Evolutionary conservation across 2,888 invertebrate genomes (phyloP), one percentile per base, ranked within the genome.

Genomic region (Cartodere bifasciata): DNA sequence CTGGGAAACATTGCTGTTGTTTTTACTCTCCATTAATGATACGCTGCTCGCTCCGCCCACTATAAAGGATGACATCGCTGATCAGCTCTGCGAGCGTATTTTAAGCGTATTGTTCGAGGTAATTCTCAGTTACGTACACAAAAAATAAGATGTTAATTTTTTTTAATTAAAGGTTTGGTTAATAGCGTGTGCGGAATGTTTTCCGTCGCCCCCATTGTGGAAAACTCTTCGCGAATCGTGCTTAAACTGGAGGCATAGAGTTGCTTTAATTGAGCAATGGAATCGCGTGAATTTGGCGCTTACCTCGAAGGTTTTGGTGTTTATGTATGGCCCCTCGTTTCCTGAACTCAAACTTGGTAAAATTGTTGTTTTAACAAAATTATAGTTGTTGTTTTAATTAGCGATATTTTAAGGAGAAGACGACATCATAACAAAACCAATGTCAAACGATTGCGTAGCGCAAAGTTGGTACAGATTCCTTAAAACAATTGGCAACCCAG

Each of bases 381-480:
- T 20, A n/a, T n/a, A n/a, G n/a, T n/a, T n/a, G n/a, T n/a, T n/a
- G n/a, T n/a, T n/a, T n/a, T n/a, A n/a, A n/a, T n/a, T n/a, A n/a
- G n/a, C n/a, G n/a, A n/a, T n/a, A n/a, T n/a, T n/a, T n/a, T n/a
- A n/a, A 87, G 88, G 75, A 40, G 90, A 90, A 40, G 91, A 92
- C 47, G 91, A 92, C 54, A 60, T 92, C 25, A 81, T 92, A 34
- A 87, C 91, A 2, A 56, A 67, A 1, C 80, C 79, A 29, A 92
- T 94, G 84, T 72, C 76, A 23, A 76, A 84, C 37, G 87, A 91
- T 54, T 87, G 88, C 37, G 77, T 94, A 21, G 83, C 87, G 34
- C 95, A 97, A 64, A 82, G 85, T 48, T 95, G 95, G 95, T 95
- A 90, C 62, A 73, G 95, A 36, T 81, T 95, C 51, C 64, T 95